Evolutionary conservation across 2,113 vertebrate species (phyloP).

Genomic region (Haemorhous mexicanus): DNA sequence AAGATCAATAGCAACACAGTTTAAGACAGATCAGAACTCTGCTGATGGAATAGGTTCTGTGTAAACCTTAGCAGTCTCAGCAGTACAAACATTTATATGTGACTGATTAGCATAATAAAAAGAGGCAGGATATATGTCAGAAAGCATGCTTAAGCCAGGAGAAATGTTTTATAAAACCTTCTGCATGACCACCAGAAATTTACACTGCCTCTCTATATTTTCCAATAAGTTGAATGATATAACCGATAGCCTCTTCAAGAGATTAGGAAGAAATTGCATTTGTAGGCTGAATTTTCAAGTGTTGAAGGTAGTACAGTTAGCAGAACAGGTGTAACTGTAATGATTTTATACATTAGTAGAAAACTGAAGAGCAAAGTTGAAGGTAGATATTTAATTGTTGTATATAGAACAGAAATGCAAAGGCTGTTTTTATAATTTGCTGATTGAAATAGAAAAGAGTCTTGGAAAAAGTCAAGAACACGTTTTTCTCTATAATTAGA

Average conservation of each 20-base stretch:
- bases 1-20: neutral
- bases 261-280: neutral
- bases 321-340: neutral
- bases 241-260: neutral
- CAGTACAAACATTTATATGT: neutral
- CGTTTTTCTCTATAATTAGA: neutral
- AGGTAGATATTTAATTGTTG: neutral
- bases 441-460: neutral
- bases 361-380: neutral
- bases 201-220: neutral
- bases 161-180: neutral
- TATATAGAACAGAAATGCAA: neutral
- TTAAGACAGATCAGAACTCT: neutral
- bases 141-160: neutral
- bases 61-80: neutral
- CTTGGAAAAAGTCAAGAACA: neutral
- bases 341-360: neutral
- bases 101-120: neutral
- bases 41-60: neutral
- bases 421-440: neutral
- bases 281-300: neutral
- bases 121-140: neutral
- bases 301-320: neutral
- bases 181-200: neutral
- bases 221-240: neutral